Base-by-base conservation (phyloP, 2,888 invertebrate species). In the Muscina levida region DNA sequence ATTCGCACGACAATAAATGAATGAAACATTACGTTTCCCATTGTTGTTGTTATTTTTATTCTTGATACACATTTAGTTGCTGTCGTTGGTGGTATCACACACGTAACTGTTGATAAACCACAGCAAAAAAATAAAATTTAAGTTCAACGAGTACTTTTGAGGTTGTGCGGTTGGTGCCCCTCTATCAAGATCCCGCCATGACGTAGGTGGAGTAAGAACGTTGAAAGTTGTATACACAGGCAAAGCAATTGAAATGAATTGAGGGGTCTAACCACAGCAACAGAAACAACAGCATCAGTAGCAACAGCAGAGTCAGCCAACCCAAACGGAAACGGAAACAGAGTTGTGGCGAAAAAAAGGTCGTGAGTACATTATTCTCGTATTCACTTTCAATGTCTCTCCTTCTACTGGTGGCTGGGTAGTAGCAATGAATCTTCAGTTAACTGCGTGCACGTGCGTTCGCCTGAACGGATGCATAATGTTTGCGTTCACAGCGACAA, bases 261-360 rank as follows among this genome's bases (percentile, higher is more conserved):
- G 62, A 19, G 37, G 62, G 57, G 22, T 71, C 37, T 53, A 71
- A 77, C 80, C 77, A 24, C 77, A 77, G 56, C 44, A 57, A 37
- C 13, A 13, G 37, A 53, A 46, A 11, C 17, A 53, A 13, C 51
- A 53, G n/a, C n/a, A 48, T 1, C 51, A 53, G 39, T 31, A 73
- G 26, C 37, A 48, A 4, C 48, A 37, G 11, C 59, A 56, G n/a
- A 26, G 31, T 31, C 31, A 57, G 19, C 78, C 70, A 78, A 56
- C 72, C 72, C 51, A 17, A 71, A 77, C 71, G 77, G 80, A 81
- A 81, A 77, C 80, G 77, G 80, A 81, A 77, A 73, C 77, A 73
- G 77, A 72, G 77, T 74, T 81, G 77, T 77, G 77, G 80, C 73
- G 24, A 66, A 39, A 76, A 77, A 53, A 71, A 31, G 31, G 39